These are phyloP conservation scores for Strigamia maritima DNA, from an alignment of 2,888 invertebrate species.

Conservation along the genomic window DNA sequence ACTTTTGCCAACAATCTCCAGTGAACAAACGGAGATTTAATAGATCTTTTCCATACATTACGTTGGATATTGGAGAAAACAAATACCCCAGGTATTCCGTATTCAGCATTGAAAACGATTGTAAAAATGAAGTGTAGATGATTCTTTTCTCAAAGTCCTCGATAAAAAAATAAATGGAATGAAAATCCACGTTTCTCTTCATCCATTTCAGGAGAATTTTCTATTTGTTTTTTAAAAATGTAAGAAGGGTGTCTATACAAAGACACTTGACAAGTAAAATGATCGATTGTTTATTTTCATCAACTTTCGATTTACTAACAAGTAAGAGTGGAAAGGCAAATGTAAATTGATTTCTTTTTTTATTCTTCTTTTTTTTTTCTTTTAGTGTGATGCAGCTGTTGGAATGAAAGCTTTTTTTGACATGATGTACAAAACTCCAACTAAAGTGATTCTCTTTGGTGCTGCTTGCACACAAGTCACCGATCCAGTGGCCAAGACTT, in stretches of 20 bases:
- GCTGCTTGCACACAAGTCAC: constrained; percentile 95
- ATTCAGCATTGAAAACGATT: not conserved
- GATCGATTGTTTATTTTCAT: constrained; percentile 9
- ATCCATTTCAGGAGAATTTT: not conserved
- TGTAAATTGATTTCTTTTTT: not conserved
- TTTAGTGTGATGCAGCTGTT: constrained; percentile 87
- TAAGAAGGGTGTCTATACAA: not conserved
- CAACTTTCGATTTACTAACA: not conserved
- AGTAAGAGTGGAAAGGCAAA: not conserved
- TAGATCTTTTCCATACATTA: not conserved
- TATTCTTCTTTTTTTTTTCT: constrained; percentile 44
- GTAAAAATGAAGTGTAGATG: not conserved
- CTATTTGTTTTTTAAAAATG: not conserved
- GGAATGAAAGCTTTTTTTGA: constrained; percentile 94
- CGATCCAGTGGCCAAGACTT: constrained; percentile 93
- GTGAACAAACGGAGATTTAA: not conserved
- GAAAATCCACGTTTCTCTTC: not conserved
- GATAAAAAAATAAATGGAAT: constrained; percentile 8
- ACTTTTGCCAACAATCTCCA: not conserved
- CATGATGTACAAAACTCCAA: constrained; percentile 72
- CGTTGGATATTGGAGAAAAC: not conserved
- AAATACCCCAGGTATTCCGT: not conserved
- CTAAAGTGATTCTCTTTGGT: constrained; percentile 92
- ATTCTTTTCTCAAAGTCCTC: not conserved
- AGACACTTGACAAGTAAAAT: not conserved